Conservation (phyloP, 2,113 vertebrate species). For the Taxidea taxus region DNA sequence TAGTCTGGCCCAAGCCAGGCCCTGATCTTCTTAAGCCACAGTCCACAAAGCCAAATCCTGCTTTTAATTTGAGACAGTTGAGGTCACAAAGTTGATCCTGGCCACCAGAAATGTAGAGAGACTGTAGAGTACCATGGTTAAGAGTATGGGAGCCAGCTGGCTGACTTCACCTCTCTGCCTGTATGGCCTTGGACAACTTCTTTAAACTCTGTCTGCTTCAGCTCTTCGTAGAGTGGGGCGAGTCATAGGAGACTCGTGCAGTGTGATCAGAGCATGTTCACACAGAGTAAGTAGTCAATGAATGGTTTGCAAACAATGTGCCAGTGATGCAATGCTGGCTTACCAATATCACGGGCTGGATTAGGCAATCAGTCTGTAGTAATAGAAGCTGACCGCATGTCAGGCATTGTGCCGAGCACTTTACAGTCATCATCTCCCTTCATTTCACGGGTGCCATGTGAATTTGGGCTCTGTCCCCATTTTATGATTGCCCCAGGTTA, state of each 20-base stretch:
- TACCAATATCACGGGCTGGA: background rate
- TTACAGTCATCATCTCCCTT: background rate
- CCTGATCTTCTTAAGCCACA: background rate
- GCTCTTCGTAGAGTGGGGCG: background rate
- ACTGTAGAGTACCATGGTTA: background rate
- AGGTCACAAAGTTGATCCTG: background rate
- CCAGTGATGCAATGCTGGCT: background rate
- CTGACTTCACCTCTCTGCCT: background rate
- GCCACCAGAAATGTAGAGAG: background rate
- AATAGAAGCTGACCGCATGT: background rate
- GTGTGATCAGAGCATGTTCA: background rate
- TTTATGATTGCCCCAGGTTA: background rate
- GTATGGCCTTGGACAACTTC: background rate
- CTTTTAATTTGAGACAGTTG: background rate
- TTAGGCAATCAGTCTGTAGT: background rate
- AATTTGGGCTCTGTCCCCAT: background rate
- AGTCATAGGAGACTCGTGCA: background rate
- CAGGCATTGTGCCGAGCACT: background rate
- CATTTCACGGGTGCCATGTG: background rate
- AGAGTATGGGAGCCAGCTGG: background rate
- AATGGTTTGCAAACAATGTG: background rate
- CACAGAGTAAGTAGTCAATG: background rate
- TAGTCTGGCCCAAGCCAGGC: background rate
- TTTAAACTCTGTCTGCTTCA: background rate
- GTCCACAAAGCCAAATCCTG: background rate